Evolutionary conservation across 2,797 vertebrate species (phyloP), one percentile per base, ranked within the genome.

Genomic region (Epinephelus malabaricus): DNA sequence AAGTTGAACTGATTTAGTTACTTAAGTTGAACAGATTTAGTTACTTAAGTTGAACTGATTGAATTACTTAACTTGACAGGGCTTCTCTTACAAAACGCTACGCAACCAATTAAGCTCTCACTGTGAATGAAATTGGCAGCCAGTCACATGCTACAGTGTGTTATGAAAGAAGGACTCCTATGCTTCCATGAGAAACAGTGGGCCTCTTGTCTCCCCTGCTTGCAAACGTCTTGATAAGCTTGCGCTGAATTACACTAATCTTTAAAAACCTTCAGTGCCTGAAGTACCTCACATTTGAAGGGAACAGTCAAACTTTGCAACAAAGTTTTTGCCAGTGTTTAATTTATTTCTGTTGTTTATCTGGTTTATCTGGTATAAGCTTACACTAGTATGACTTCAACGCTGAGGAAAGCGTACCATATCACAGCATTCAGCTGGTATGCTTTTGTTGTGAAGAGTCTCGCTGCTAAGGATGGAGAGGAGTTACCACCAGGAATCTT

Each of bases 381-480:
- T 72, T 21, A 21, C 8, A n/a, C 23, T 14, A 85, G 8, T 75
- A 97, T 97, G 97, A 86, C 65, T 83, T 65, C 25, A 38, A 51
- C 25, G 5, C 11, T 88, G 43, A 91, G 73, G 54, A 90, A 43
- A 67, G 11, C 61, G 1, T 97, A 95, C 85, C 97, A 98, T 73
- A 85, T 96, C 69, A 63, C 94, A 51, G 90, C 85, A 19, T 94
- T 96, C 75, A 83, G 83, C 88, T 99, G 97, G 97, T 98, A 97
- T 64, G 89, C 93, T 3, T 90, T 96, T 91, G 10, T 78, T 86
- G 70, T 89, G 38, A 90, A 94, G 89, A 84, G 87, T 78, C 19
- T 93, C 64, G 89, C 45, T 53, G 63, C 82, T 5, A 69, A 40
- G 86, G 88, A 83, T 75, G 80, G 85, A 73, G 90, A 94, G 67